Conservation (phyloP, 2,797 vertebrate genomes). For the Lates japonicus region DNA sequence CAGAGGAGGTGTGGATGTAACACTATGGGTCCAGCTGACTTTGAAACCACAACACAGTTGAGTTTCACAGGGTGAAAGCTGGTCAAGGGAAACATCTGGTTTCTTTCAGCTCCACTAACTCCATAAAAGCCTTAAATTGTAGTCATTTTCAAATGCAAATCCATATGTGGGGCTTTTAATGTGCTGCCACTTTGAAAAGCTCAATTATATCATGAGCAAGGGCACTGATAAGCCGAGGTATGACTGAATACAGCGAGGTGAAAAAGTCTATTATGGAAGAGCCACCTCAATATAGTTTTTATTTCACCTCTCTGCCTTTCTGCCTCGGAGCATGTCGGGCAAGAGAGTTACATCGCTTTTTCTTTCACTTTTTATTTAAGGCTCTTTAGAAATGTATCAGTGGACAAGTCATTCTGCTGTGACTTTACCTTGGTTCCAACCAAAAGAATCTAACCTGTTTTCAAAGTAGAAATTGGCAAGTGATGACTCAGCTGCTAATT, state of each 20-base stretch:
- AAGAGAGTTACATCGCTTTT: slow-evolving; percentile 68
- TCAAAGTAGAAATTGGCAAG: slow-evolving; percentile 41
- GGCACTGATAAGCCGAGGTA: slow-evolving; percentile 80
- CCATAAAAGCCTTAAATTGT: slow-evolving; percentile 71
- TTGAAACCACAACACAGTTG: slow-evolving; percentile 62
- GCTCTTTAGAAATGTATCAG: slow-evolving; percentile 71
- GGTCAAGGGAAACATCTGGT: slow-evolving; percentile 70
- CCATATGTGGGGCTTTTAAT: slow-evolving; percentile 66
- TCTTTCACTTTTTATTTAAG: slow-evolving; percentile 67
- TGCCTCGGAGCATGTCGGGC: slow-evolving; percentile 66
- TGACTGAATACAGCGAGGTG: slow-evolving; percentile 72
- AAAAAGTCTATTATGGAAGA: slow-evolving; percentile 76
- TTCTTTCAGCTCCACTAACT: slow-evolving; percentile 70
- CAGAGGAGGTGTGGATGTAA: slow-evolving; percentile 59
- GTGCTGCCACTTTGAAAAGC: slow-evolving; percentile 69
- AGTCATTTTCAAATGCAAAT: slow-evolving; percentile 71
- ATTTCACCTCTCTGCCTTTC: slow-evolving; percentile 74
- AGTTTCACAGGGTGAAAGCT: slow-evolving; percentile 60
- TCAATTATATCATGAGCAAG: slow-evolving; percentile 76
- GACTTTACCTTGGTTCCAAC: slow-evolving; percentile 43
- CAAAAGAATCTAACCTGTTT: slow-evolving; percentile 48
- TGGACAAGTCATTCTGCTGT: slow-evolving; percentile 10
- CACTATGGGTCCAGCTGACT: slow-evolving; percentile 63
- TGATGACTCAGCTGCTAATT: slow-evolving; percentile 59
- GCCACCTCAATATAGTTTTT: slow-evolving; percentile 64